phyloP scores from a whole-genome alignment of 2,797 vertebrate genomes.

The Leuciscus waleckii region DNA sequence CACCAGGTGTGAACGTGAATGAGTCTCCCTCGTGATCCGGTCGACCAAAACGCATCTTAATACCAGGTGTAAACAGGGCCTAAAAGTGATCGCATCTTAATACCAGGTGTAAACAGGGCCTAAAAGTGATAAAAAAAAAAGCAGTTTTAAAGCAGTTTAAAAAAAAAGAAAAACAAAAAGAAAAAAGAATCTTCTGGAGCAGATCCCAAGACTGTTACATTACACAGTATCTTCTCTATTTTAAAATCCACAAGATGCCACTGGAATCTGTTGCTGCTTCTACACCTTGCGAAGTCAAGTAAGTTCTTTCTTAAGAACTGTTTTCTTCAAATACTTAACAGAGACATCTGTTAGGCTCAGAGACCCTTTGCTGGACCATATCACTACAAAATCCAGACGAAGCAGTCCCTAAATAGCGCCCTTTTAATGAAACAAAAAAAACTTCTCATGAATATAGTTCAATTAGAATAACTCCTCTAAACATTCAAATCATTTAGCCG shows the following conservation, averaged over 20 bases:
- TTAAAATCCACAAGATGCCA: not conserved
- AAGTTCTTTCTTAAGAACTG: not conserved
- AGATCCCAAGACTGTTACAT: no score
- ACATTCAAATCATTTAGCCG: slow-evolving; percentile 78
- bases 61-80: no score
- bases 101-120: no score
- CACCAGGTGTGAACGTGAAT: no score
- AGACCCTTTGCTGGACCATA: not conserved
- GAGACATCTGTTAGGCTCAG: slow-evolving; percentile 7
- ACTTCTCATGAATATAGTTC: slow-evolving; percentile 66
- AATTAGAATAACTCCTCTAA: slow-evolving; percentile 75
- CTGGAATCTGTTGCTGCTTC: not conserved
- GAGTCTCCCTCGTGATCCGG: no score
- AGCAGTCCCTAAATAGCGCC: slow-evolving; percentile 7
- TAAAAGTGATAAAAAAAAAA: no score
- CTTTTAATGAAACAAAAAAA: slow-evolving; percentile 54
- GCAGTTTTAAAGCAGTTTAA: no score
- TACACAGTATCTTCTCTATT: no score
- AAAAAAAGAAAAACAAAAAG: no score
- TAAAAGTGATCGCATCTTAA: no score
- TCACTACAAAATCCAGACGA: slow-evolving; percentile 6
- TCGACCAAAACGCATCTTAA: no score
- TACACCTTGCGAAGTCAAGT: not conserved
- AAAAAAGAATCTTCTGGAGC: no score
- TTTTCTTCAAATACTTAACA: not conserved